Evolutionary conservation across 2,113 vertebrate species (phyloP).

Genomic region (zebrafish (Danio rerio)): GRCz12tu NC_133184.1:50933501-50934000

Average conservation of each 20-base stretch:
- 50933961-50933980: too few relatives aligned
- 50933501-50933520: conserved; percentile 60
- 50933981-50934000: too few relatives aligned
- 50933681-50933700: conserved; percentile 62
- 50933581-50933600: conserved; percentile 64
- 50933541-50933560: conserved; percentile 18
- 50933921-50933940: conserved; percentile 2
- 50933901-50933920: conserved; percentile 4
- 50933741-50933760: conserved; percentile 63
- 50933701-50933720: conserved; percentile 63
- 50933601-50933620: conserved; percentile 68
- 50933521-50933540: conserved; percentile 62
- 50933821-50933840: conserved; percentile 53
- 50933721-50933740: conserved; percentile 57
- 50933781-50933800: conserved; percentile 58
- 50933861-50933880: not conserved
- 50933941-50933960: too few relatives aligned
- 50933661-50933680: conserved; percentile 62
- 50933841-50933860: conserved; percentile 62
- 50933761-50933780: conserved; percentile 42
- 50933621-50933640: conserved; percentile 60
- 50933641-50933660: conserved; percentile 59
- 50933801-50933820: not conserved
- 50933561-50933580: conserved; percentile 35
- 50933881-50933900: not conserved